These are phyloP conservation scores for Sylvicola fuscatus DNA, from an alignment of 2,888 invertebrate genomes.

Conservation along the genomic window DNA sequence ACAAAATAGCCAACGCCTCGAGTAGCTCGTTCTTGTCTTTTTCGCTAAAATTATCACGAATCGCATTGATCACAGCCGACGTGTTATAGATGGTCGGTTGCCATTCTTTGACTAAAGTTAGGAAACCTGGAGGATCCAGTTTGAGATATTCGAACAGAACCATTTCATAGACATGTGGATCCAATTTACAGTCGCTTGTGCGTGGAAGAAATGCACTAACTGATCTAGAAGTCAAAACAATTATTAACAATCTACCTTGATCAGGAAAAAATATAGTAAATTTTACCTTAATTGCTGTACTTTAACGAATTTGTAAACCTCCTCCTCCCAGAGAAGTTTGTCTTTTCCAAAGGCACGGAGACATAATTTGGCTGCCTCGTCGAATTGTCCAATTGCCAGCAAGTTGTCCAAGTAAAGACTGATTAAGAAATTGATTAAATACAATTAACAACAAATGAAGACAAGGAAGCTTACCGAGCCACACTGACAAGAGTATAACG, in stretches of 20 bases:
- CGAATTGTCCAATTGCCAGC: slow-evolving; percentile 43
- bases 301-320: slow-evolving; percentile 73
- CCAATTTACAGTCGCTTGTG: slow-evolving; percentile 46
- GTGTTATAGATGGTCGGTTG: slow-evolving; percentile 64
- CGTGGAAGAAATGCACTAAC: slow-evolving; percentile 64
- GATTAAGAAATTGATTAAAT: slow-evolving; percentile 1
- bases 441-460: not conserved
- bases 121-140: slow-evolving; percentile 61
- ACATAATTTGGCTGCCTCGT: slow-evolving; percentile 72
- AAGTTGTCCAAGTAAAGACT: slow-evolving; percentile 64
- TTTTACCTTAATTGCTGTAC: slow-evolving; percentile 55
- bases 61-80: slow-evolving; percentile 65
- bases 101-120: slow-evolving; percentile 76
- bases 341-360: slow-evolving; percentile 63
- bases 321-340: slow-evolving; percentile 76
- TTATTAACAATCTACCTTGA: not conserved
- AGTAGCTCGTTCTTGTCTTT: slow-evolving; percentile 53
- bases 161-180: slow-evolving; percentile 80
- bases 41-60: slow-evolving; percentile 59
- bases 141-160: slow-evolving; percentile 82
- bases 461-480: slow-evolving; percentile 14
- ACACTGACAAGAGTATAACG: slow-evolving; percentile 16
- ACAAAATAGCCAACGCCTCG: slow-evolving; percentile 75
- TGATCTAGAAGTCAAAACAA: slow-evolving; percentile 26
- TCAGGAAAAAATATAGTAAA: not conserved